Conservation (phyloP, 2,797 vertebrate species). For the Myotis findleyi region DNA sequence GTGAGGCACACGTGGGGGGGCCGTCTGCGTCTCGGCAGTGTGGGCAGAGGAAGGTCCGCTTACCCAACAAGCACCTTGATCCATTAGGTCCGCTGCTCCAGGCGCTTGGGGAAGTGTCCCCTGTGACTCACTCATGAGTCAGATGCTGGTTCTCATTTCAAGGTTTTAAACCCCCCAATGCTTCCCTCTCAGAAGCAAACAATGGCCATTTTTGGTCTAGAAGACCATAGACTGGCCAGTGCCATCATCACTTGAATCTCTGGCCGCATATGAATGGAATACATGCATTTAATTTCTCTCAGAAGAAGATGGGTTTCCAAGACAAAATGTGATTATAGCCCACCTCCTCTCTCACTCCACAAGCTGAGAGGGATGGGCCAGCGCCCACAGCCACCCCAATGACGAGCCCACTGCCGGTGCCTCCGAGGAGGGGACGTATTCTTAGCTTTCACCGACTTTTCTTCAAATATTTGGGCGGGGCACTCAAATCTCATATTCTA, state of each 20-base stretch:
- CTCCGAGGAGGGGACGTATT: neutral
- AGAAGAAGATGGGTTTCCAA: neutral
- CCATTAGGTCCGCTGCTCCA: accelerated
- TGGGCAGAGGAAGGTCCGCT: neutral
- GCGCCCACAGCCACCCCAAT: accelerated
- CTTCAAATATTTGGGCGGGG: slow-evolving; percentile 46
- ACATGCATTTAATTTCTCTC: neutral
- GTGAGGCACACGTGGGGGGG: accelerated
- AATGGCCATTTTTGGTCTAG: slow-evolving; percentile 54
- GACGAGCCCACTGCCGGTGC: neutral
- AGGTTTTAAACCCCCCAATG: slow-evolving; percentile 10
- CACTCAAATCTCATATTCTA: neutral
- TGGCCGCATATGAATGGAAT: neutral
- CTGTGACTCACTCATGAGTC: slow-evolving; percentile 12
- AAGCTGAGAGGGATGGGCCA: neutral
- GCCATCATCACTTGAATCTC: neutral
- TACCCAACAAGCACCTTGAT: neutral
- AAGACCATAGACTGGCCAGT: neutral
- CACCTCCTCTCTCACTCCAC: neutral
- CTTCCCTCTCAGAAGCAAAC: neutral
- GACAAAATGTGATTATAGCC: neutral
- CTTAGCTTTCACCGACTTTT: neutral
- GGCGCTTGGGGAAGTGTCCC: neutral
- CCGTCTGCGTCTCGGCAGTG: accelerated
- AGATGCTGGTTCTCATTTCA: slow-evolving; percentile 53